Conservation (phyloP, 2,113 vertebrate species). For the Eudyptes chrysolophus region DNA sequence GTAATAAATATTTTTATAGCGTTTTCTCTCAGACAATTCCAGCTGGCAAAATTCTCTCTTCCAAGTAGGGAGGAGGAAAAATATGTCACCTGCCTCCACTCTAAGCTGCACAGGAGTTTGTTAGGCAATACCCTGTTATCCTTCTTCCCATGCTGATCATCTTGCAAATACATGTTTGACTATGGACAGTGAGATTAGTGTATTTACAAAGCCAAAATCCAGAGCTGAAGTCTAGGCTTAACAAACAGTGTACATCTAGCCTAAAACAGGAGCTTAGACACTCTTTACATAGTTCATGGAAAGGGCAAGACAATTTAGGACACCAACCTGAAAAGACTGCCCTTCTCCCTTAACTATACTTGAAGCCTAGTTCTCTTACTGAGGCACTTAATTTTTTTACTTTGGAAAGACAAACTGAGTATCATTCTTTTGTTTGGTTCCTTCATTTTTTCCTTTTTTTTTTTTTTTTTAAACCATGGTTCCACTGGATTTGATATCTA, state of each 20-base stretch:
- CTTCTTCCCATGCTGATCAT: not conserved
- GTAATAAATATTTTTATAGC: not conserved
- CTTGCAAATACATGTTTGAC: not conserved
- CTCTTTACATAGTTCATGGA: not conserved
- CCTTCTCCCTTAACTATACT: not conserved
- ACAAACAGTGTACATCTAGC: not conserved
- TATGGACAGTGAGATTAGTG: not conserved
- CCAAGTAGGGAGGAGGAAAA: not conserved
- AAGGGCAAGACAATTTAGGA: not conserved
- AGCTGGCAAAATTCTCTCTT: not conserved
- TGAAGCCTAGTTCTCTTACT: not conserved
- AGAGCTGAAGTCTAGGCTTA: not conserved
- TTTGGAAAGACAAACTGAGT: not conserved
- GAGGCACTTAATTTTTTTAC: not conserved
- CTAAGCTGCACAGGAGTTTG: not conserved
- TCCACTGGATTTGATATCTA: not conserved
- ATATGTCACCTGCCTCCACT: not conserved
- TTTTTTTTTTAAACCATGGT: not conserved
- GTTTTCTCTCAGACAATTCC: not conserved
- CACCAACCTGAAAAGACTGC: not conserved
- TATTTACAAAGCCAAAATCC: not conserved
- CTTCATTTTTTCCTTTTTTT: not conserved
- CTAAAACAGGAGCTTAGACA: not conserved
- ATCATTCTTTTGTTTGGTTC: not conserved
- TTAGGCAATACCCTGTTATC: not conserved